Evolutionary conservation across 2,888 invertebrate species (phyloP).

Genomic region (Drosophila testacea): DNA sequence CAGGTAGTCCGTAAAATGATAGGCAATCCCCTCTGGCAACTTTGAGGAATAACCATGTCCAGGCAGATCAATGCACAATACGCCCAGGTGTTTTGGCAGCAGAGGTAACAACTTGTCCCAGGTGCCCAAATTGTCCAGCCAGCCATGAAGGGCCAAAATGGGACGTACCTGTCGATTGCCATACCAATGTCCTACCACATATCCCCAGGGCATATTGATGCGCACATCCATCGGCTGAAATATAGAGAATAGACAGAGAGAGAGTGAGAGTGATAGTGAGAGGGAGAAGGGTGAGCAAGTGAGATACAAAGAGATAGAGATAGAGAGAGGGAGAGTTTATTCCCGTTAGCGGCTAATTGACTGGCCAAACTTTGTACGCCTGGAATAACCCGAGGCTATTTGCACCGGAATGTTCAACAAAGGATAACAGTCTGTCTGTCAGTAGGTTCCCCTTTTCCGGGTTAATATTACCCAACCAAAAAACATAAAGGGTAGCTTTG

Average conservation of each 20-base stretch:
- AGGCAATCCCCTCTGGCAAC: conserved; percentile 87
- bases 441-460: not conserved
- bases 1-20: conserved; percentile 84
- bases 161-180: conserved; percentile 88
- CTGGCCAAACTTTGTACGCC: conserved; percentile 45
- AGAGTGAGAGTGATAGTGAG: conserved; percentile 4
- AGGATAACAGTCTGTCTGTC: conserved; percentile 13
- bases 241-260: conserved; percentile 13
- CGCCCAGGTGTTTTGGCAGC: conserved; percentile 86
- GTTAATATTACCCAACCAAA: conserved; percentile 6
- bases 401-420: not conserved
- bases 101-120: conserved; percentile 90
- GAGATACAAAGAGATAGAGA: not conserved
- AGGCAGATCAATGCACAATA: conserved; percentile 89
- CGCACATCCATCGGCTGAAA: conserved; percentile 87
- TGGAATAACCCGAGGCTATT: conserved; percentile 42
- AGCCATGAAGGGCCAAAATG: conserved; percentile 90
- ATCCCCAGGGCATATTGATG: conserved; percentile 90
- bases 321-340: not conserved
- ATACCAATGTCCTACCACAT: conserved; percentile 90
- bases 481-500: not conserved
- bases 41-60: conserved; percentile 91
- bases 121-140: conserved; percentile 92
- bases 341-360: conserved; percentile 65
- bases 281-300: conserved; percentile 4